These are phyloP conservation scores for Butastur rufipennis DNA, from an alignment of 2,113 vertebrate species.

Conservation along the genomic window DNA sequence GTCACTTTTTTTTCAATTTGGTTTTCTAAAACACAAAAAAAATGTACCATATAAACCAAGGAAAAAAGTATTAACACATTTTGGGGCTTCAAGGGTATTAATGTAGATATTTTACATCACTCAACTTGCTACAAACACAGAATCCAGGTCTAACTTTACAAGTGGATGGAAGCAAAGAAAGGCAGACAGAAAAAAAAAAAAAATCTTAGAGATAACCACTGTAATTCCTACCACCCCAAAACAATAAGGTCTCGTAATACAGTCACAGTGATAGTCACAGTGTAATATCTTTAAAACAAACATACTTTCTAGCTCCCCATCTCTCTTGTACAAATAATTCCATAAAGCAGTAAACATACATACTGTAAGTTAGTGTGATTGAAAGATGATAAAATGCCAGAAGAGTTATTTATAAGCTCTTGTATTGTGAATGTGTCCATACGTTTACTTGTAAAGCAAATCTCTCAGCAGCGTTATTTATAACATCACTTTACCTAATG, in stretches of 20 bases:
- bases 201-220: neutral
- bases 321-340: constrained; percentile 12
- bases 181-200: neutral
- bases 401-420: constrained; percentile 16
- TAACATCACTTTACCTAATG: constrained; percentile 21
- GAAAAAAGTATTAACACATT: neutral
- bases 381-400: neutral
- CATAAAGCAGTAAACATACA: neutral
- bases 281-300: neutral
- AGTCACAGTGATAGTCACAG: neutral
- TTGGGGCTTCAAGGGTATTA: neutral
- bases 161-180: neutral
- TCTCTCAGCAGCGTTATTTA: neutral
- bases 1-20: neutral
- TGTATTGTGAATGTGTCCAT: neutral
- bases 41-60: neutral
- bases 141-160: neutral
- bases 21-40: neutral
- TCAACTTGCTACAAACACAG: neutral
- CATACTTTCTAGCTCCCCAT: neutral
- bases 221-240: neutral
- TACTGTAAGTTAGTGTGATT: neutral
- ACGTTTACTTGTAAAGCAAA: neutral
- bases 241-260: neutral
- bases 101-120: neutral